A percentile compares a stretch with the other conserved stretches of the same genome.
These are phyloP conservation scores for Subacronicta megacephala DNA, from an alignment of 2,888 invertebrate species.

Conservation along the genomic window DNA sequence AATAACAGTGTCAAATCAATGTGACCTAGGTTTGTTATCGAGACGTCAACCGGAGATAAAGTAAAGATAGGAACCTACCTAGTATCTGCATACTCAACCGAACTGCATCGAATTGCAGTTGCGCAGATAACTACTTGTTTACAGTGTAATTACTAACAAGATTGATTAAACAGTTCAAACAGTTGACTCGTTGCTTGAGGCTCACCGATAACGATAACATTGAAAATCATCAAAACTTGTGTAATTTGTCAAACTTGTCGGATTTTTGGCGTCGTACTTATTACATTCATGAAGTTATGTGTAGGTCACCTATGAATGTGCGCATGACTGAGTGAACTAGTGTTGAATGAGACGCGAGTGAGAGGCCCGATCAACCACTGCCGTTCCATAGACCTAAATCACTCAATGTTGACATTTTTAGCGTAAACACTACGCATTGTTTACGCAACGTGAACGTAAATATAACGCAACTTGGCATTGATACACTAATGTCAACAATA, in stretches of 20 bases:
- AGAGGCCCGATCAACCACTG: slow-evolving; percentile 29
- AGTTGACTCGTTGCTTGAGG: slow-evolving; percentile 7
- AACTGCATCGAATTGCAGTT: slow-evolving; percentile 45
- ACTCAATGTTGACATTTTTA: slow-evolving; percentile 41
- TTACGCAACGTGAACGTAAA: slow-evolving; percentile 41
- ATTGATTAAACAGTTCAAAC: slow-evolving; percentile 47
- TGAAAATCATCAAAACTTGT: not conserved
- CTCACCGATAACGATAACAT: slow-evolving; percentile 4
- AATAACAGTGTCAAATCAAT: slow-evolving; percentile 55
- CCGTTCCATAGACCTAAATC: slow-evolving; percentile 37
- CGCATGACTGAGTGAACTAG: not conserved
- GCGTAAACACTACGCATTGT: slow-evolving; percentile 47
- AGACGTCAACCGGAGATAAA: slow-evolving; percentile 42
- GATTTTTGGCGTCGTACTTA: slow-evolving; percentile 1
- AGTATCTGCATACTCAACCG: slow-evolving; percentile 21
- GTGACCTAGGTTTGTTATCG: slow-evolving; percentile 60
- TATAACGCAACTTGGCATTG: slow-evolving; percentile 33
- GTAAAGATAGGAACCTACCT: slow-evolving; percentile 14
- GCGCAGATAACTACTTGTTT: slow-evolving; percentile 53
- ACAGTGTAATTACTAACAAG: slow-evolving; percentile 52
- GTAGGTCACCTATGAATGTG: too few species aligned
- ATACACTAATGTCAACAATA: slow-evolving; percentile 12
- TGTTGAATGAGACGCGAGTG: slow-evolving; percentile 40
- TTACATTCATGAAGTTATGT: not conserved
- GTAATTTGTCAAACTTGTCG: slow-evolving; percentile 11